These are phyloP conservation scores for Lepidocyrtinus sp. DNA, from an alignment of 2,888 invertebrate species.

Conservation along the genomic window DNA sequence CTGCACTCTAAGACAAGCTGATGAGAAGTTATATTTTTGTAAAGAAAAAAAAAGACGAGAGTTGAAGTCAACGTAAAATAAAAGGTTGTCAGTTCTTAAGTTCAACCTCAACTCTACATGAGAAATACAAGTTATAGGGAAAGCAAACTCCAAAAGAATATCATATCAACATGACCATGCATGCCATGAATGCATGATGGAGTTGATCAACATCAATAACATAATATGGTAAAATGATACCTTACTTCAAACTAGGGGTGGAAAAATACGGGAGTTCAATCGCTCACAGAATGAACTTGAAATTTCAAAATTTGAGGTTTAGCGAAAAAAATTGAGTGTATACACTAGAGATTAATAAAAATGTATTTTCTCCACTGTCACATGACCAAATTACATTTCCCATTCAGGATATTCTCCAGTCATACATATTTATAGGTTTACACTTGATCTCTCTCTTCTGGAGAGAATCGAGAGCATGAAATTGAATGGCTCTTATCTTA, in stretches of 20 bases:
- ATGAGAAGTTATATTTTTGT: slow-evolving; percentile 2
- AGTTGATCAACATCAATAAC: background rate
- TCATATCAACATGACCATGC: slow-evolving; percentile 18
- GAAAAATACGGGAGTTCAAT: slow-evolving; percentile 7
- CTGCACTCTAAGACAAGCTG: slow-evolving; percentile 4
- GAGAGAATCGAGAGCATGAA: too few species aligned
- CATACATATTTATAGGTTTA: background rate
- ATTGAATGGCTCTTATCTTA: background rate
- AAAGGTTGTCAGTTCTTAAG: too few species aligned
- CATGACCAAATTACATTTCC: background rate
- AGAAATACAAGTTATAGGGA: background rate
- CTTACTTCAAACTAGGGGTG: slow-evolving; percentile 4
- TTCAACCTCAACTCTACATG: too few species aligned
- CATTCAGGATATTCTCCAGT: background rate
- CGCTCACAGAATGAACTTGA: background rate
- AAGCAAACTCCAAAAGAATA: background rate
- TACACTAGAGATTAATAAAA: too few species aligned
- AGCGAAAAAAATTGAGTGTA: background rate
- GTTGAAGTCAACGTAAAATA: slow-evolving; percentile 3
- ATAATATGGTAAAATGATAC: slow-evolving; percentile 8
- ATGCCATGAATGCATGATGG: slow-evolving; percentile 19
- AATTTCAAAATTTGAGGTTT: background rate
- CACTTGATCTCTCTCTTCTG: too few species aligned
- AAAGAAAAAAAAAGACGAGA: too few species aligned
- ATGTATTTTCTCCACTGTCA: too few species aligned